Evolutionary conservation across 1,140 invertebrate species (phyloP).

Genomic region (Neodiprion lecontei): DNA sequence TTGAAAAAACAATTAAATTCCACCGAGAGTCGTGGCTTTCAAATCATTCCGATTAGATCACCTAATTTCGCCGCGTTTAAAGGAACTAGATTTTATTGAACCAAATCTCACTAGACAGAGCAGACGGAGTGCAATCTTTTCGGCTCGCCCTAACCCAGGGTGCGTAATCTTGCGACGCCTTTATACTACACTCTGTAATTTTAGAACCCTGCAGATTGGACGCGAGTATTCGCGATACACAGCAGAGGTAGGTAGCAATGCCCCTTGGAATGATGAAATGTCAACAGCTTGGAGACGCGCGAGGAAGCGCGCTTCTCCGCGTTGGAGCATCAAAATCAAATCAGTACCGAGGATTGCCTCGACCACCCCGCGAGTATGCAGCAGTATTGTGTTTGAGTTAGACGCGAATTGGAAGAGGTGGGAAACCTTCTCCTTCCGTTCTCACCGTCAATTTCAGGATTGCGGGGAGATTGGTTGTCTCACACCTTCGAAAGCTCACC

Average conservation of each 20-base stretch:
- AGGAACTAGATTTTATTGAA: too few species aligned
- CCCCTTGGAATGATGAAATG: neutral
- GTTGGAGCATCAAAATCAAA: neutral
- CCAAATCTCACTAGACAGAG: too few species aligned
- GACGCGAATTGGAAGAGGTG: neutral
- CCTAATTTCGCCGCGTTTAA: too few species aligned
- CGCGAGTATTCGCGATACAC: neutral
- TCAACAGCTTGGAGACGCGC: neutral
- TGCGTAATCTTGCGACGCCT: too few species aligned
- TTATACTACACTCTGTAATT: too few species aligned
- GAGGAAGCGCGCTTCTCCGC: neutral
- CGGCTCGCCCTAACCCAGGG: too few species aligned
- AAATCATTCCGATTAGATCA: too few species aligned
- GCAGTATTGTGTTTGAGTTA: neutral
- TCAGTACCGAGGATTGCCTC: neutral
- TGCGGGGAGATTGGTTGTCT: conserved; percentile 6
- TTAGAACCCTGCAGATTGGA: too few species aligned
- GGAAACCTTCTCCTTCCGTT: neutral
- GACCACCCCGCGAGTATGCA: neutral
- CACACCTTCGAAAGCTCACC: neutral
- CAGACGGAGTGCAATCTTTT: too few species aligned
- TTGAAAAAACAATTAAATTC: too few species aligned
- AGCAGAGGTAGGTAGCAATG: neutral
- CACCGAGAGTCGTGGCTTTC: too few species aligned
- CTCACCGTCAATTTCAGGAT: neutral